Evolutionary conservation across 2,797 vertebrate species (phyloP), one percentile per base, ranked within the genome.

Genomic region (Hozukius guyotensis): DNA sequence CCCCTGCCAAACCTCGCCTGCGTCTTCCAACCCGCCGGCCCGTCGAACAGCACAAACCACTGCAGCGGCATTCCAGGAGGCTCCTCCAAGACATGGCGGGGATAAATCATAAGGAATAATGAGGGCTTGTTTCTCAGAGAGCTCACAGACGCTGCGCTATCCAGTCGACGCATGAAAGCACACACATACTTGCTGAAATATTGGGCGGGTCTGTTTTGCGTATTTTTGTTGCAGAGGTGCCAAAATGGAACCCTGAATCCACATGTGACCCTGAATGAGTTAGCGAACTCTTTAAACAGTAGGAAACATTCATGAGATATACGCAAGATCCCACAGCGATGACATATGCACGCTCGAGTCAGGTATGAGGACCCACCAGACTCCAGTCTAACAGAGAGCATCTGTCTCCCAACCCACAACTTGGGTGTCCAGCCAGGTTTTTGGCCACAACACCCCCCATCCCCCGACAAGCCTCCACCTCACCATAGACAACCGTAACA

Each of bases 1-100:
- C 64, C 25, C 64, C 38, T 82, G 92, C 91, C 93, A 94, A 93
- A 94, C 87, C 91, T 88, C 88, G 71, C 72, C 82, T 77, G 81
- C 24, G 55, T 89, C 72, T 71, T 92, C 91, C 88, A 92, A 87
- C 89, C 86, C 87, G 11, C 80, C 82, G 32, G 83, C 68, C 89
- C 80, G 24, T 65, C 64, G 70, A 92, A 83, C 79, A 77, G 72
- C 67, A 22, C 81, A 87, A 92, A 93, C 91, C 87, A 27, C 88
- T 49, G 89, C 86, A 83, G 78, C 66, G 22, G 83, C 84, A 84
- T 93, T 92, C 91, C 88, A 75, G 71, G 73, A 90, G 88, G 72
- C 81, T 90, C 36, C 80, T 92, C 84, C 78, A 80, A 81, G 87
- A 90, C 89, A 87, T 63, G 84, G 77, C 76, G 6, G 80, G 90